Evolutionary conservation across 1,140 invertebrate species (phyloP).

Genomic region (Thaumetopoea pityocampa): DNA sequence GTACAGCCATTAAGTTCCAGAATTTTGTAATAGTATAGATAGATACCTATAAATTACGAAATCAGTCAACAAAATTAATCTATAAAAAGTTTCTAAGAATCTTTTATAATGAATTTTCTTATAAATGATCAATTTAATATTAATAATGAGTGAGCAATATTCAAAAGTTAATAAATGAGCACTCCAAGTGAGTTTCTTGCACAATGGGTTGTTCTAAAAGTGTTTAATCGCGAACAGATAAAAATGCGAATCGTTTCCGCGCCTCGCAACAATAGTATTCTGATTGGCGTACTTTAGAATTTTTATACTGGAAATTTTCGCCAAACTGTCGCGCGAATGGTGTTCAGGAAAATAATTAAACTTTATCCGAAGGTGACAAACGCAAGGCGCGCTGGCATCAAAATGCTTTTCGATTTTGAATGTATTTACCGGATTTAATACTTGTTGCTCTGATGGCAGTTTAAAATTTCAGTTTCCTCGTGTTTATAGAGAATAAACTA

Average conservation of each 20-base stretch:
- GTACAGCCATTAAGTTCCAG: too few relatives aligned
- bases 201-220: slow-evolving; percentile 15
- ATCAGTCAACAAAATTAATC: too few relatives aligned
- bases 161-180: too few relatives aligned
- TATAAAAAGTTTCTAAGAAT: too few relatives aligned
- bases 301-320: slow-evolving; percentile 21
- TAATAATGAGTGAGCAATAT: too few relatives aligned
- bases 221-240: slow-evolving; percentile 20
- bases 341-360: slow-evolving; percentile 44
- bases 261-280: slow-evolving; percentile 16
- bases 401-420: slow-evolving; percentile 18
- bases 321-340: slow-evolving; percentile 14
- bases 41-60: too few relatives aligned
- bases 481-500: too few relatives aligned
- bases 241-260: slow-evolving; percentile 22
- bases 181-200: background rate
- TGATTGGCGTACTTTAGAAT: slow-evolving; percentile 24
- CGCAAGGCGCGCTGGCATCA: slow-evolving; percentile 22
- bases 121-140: too few relatives aligned
- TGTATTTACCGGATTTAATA: slow-evolving; percentile 8
- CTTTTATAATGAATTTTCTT: too few relatives aligned
- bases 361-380: slow-evolving; percentile 33
- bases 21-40: too few relatives aligned
- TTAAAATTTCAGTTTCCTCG: too few relatives aligned
- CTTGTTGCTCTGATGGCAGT: slow-evolving; percentile 1